Percentiles rank a stretch among this genome's conserved stretches.
phyloP scores from a whole-genome alignment of 92 coral and sea anemone species.

The Blastomussa wellsi region DNA sequence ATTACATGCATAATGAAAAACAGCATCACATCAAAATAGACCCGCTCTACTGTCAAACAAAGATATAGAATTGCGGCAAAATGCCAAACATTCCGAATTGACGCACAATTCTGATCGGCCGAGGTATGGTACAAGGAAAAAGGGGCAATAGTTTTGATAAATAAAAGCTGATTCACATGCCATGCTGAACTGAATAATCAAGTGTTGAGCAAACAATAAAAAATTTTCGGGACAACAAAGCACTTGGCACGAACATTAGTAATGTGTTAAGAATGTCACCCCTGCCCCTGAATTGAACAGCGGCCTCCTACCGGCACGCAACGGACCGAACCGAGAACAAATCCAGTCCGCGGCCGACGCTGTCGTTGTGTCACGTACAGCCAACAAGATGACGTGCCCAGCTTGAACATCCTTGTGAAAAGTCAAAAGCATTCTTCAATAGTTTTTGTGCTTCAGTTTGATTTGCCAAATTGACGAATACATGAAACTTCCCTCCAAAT shows the following conservation, averaged over 20 bases:
- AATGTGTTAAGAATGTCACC: constrained; percentile 10
- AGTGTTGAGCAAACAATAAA: neutral
- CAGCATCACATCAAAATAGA: neutral
- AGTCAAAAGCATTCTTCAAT: neutral
- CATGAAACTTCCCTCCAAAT: neutral
- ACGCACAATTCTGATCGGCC: neutral
- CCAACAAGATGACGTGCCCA: neutral
- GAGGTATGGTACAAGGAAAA: no score
- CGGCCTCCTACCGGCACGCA: neutral
- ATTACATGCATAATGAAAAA: neutral
- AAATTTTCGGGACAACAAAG: neutral
- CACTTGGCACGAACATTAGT: constrained; percentile 8
- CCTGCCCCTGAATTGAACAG: neutral
- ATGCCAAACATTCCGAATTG: neutral
- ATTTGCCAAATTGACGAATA: neutral
- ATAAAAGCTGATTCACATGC: neutral
- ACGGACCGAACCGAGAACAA: neutral
- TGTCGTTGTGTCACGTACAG: neutral
- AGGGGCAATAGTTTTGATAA: neutral
- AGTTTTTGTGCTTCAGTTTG: neutral
- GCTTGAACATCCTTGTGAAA: neutral
- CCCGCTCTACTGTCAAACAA: neutral
- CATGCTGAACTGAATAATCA: neutral
- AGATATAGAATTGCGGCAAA: neutral
- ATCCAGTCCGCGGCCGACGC: neutral